Conservation (phyloP, 2,113 vertebrate species). For the Cathartes aura region DNA sequence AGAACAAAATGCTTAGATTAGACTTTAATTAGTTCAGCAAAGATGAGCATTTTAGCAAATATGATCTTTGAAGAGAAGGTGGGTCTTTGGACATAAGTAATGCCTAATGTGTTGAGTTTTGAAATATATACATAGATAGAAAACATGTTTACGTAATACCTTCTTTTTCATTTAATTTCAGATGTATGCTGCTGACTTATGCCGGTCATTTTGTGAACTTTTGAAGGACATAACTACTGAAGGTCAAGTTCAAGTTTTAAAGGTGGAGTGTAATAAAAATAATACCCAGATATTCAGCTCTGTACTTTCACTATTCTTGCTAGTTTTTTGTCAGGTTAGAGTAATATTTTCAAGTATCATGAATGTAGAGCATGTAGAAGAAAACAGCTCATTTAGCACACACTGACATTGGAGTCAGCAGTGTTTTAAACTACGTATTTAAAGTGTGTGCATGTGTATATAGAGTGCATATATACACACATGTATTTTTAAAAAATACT, state of each 20-base stretch:
- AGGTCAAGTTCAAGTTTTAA: slow-evolving; percentile 94
- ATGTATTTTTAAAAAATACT: background rate
- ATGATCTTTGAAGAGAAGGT: background rate
- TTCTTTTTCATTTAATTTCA: slow-evolving; percentile 67
- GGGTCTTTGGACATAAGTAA: background rate
- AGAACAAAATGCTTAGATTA: background rate
- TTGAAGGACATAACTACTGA: slow-evolving; percentile 93
- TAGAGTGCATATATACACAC: background rate
- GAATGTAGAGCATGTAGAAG: background rate
- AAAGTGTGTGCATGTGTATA: background rate
- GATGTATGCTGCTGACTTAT: slow-evolving; percentile 89
- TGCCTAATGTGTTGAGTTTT: background rate
- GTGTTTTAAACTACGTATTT: background rate
- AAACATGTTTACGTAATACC: background rate
- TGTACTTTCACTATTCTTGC: background rate
- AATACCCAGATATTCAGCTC: background rate
- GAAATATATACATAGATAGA: background rate
- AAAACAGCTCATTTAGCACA: background rate
- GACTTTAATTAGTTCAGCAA: background rate
- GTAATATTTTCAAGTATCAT: background rate
- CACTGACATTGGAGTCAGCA: background rate
- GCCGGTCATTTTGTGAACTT: slow-evolving; percentile 89
- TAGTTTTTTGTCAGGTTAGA: background rate
- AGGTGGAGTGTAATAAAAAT: slow-evolving; percentile 78
- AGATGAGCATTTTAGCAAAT: background rate